These are phyloP conservation scores for Poicephalus meyeri DNA, from an alignment of 2,113 vertebrate species.

Conservation along the genomic window DNA sequence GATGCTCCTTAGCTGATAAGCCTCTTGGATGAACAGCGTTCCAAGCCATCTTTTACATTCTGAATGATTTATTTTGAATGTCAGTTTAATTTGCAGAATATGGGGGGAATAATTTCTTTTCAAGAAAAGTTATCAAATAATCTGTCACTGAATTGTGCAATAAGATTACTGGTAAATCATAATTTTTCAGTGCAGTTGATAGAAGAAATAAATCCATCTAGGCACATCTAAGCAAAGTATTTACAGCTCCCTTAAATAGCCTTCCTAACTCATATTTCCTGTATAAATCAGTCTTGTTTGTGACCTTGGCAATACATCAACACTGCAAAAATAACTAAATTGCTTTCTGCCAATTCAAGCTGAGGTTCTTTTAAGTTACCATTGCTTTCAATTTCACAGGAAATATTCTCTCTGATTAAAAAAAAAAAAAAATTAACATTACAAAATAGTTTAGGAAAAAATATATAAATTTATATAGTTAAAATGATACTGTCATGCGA, in stretches of 20 bases:
- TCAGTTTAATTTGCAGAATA: slow-evolving; percentile 19
- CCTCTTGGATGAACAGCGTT: neutral
- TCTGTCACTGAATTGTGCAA: neutral
- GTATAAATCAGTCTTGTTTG: slow-evolving; percentile 45
- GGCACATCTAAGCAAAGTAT: slow-evolving; percentile 25
- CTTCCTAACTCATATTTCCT: slow-evolving; percentile 16
- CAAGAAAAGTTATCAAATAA: slow-evolving; percentile 11
- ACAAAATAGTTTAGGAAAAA: neutral
- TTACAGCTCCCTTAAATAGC: slow-evolving; percentile 17
- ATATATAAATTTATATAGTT: neutral
- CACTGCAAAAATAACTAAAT: slow-evolving; percentile 36
- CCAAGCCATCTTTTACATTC: neutral
- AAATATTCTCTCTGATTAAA: neutral
- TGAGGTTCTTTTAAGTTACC: slow-evolving; percentile 27
- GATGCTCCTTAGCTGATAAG: neutral
- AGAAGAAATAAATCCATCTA: slow-evolving; percentile 53
- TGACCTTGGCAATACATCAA: slow-evolving; percentile 29
- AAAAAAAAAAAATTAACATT: neutral
- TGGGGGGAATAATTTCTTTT: neutral
- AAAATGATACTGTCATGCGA: neutral
- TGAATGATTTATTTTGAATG: neutral
- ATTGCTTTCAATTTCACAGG: slow-evolving; percentile 30
- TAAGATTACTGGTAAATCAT: slow-evolving; percentile 21
- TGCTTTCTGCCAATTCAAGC: slow-evolving; percentile 1
- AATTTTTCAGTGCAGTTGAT: slow-evolving; percentile 23